Base-by-base conservation (phyloP, 2,888 invertebrate species). In the Sipha maydis region DNA sequence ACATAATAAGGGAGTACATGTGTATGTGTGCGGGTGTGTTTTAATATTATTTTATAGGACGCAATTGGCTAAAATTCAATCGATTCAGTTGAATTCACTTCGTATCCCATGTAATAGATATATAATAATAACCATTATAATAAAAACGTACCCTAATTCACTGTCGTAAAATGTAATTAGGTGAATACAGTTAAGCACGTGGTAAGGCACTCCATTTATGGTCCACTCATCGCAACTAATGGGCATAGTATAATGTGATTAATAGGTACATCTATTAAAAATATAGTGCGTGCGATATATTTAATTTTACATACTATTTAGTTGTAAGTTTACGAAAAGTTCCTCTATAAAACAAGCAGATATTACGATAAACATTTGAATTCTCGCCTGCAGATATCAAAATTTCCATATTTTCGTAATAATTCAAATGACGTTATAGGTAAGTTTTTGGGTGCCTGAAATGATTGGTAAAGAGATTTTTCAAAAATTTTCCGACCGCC, bases 401-500 rank as follows among this genome's bases (percentile, higher is more conserved):
- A 48, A 83, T 83, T 71, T 83, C 69, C 82, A 83, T 71, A 83
- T 54, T 83, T 83, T 48, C 31, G 31, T 48, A 21, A 71, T 83
- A 69, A 71, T 25, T 83, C 71, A 83, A 71, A n/a, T 0, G 14
- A 19, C 9, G 21, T 28, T 5, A 28, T 56, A 17, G 1, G 56
- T 19, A 54, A 4, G 56, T 61, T 61, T 21, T 61, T 4, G 25
- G 48, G 48, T 73, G 73, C 34, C 34, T 54, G 54, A 54, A 73
- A 83, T 83, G 73, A 54, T 73, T 73, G 73, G 34, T 34, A 54
- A n/a, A 21, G 31, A 34, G 71, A 83, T 71, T 83, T 83, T 48
- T 83, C 48, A 11, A 54, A 83, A 25, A 31, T 83, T 79, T 82
- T 41, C 25, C 3, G 41, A 38, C 41, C 28, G 38, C 5, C 41